A percentile compares a stretch with the other conserved stretches of the same genome.
These are phyloP conservation scores for Dromas ardeola DNA, from an alignment of 2,113 vertebrate species.

Conservation along the genomic window DNA sequence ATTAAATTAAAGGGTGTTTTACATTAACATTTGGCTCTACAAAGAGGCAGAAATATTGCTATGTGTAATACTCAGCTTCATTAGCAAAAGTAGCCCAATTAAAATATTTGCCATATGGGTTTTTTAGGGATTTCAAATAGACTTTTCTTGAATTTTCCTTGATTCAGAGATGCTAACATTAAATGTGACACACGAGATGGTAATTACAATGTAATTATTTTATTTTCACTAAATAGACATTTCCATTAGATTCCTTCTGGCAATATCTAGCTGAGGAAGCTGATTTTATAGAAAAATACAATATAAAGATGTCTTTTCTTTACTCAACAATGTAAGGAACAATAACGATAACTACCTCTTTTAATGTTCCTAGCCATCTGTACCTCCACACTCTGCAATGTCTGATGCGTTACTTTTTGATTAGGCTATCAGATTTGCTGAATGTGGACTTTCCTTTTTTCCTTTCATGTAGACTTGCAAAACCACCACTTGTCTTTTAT, in stretches of 20 bases:
- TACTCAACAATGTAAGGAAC: background rate
- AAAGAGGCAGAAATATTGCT: conserved; percentile 19
- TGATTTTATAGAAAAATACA: conserved; percentile 54
- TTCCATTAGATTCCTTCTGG: conserved; percentile 30
- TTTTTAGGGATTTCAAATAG: conserved; percentile 45
- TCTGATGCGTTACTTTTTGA: conserved; percentile 20
- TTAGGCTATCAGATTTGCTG: conserved; percentile 27
- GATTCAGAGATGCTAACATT: conserved; percentile 42
- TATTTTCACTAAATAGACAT: conserved; percentile 44
- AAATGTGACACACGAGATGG: conserved; percentile 9
- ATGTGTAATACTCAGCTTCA: background rate
- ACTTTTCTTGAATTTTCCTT: conserved; percentile 47
- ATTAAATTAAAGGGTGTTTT: conserved; percentile 18
- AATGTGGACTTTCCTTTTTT: background rate
- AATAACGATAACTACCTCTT: conserved; percentile 9
- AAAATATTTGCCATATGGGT: conserved; percentile 48
- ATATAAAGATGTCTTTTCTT: conserved; percentile 40
- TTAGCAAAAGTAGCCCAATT: conserved; percentile 62
- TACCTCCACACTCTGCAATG: background rate
- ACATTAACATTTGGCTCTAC: background rate
- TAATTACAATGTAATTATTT: conserved; percentile 66
- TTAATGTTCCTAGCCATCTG: conserved; percentile 2
- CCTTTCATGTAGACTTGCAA: background rate
- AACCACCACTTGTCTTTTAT: background rate
- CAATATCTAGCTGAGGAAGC: conserved; percentile 34